phyloP scores from a whole-genome alignment of 2,113 vertebrate species.

The Chitala chitala region DNA sequence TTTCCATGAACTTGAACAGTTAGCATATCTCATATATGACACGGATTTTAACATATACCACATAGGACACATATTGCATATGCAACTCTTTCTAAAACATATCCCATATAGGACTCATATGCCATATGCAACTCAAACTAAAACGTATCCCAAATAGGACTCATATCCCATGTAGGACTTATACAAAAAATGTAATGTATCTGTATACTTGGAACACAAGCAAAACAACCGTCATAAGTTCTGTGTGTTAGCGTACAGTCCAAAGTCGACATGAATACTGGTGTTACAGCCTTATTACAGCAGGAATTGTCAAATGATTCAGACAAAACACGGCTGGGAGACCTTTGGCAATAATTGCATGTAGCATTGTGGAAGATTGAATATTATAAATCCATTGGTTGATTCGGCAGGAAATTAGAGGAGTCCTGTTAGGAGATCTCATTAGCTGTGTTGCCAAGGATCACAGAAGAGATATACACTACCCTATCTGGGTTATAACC shows the following conservation, averaged over 20 bases:
- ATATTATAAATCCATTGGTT: background rate
- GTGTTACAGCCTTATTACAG: background rate
- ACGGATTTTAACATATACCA: too few species aligned
- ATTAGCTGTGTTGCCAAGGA: background rate
- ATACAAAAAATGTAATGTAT: too few species aligned
- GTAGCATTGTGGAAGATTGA: constrained; percentile 5
- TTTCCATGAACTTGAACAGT: background rate
- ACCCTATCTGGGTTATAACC: background rate
- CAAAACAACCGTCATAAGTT: too few species aligned
- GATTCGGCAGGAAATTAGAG: background rate
- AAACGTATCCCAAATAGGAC: too few species aligned
- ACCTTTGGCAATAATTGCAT: background rate
- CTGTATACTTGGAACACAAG: too few species aligned
- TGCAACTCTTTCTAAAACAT: too few species aligned
- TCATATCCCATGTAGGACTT: too few species aligned
- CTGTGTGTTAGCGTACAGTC: background rate
- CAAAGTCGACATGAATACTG: background rate
- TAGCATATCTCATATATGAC: background rate
- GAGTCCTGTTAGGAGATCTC: background rate
- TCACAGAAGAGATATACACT: too few species aligned
- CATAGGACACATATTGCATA: too few species aligned
- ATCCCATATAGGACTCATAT: too few species aligned
- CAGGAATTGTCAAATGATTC: background rate
- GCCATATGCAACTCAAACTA: too few species aligned
- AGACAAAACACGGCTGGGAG: background rate